phyloP scores from a whole-genome alignment of 2,797 vertebrate species.

The Ctenosaura bakeri region DNA sequence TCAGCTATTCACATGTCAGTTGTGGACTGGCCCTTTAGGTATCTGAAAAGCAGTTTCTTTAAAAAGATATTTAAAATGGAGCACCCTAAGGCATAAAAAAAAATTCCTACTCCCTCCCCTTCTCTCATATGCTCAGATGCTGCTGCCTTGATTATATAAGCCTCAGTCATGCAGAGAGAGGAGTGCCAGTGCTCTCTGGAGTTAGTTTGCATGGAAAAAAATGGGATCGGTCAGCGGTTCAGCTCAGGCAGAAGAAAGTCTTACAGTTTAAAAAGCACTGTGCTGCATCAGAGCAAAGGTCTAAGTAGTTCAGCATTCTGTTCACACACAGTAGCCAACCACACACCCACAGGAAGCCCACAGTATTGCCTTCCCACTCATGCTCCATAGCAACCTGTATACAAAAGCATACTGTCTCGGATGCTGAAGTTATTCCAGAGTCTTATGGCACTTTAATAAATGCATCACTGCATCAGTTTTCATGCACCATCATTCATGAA shows the following conservation, averaged over 20 bases:
- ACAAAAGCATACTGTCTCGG: not conserved
- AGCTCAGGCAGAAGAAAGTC: not conserved
- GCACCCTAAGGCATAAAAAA: not conserved
- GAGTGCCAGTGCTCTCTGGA: conserved; percentile 36
- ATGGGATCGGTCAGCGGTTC: rapidly evolving
- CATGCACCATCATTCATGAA: no score
- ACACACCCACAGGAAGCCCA: not conserved
- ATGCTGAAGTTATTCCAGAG: not conserved
- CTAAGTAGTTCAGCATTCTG: not conserved
- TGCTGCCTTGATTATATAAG: conserved; percentile 62
- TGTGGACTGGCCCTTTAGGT: not conserved
- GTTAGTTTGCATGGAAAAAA: not conserved
- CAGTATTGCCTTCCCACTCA: not conserved
- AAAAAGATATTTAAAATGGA: conserved; percentile 20
- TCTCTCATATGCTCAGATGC: conserved; percentile 55
- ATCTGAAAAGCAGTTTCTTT: not conserved
- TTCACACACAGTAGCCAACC: not conserved
- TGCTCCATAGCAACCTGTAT: not conserved
- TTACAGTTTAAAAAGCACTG: not conserved
- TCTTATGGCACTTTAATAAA: no score
- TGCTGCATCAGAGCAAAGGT: not conserved
- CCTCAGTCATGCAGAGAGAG: conserved; percentile 48
- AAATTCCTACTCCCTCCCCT: not conserved
- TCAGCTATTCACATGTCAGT: not conserved
- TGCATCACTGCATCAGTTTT: no score